Evolutionary conservation across 2,797 vertebrate genomes (phyloP).

Genomic region (Muscicapa comitata): DNA sequence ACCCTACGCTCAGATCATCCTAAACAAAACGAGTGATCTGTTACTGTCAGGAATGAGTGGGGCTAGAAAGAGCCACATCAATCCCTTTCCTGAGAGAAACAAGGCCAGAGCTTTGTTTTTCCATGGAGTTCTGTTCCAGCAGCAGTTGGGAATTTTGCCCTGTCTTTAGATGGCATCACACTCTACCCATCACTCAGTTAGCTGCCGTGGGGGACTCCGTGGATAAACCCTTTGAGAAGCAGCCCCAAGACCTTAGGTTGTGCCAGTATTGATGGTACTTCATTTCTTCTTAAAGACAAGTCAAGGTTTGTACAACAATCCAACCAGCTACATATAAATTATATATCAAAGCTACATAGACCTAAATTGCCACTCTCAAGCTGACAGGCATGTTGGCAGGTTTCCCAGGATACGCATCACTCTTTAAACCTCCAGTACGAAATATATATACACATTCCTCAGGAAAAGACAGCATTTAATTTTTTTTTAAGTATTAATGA

Average conservation of each 20-base stretch:
- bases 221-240: background rate
- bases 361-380: slow-evolving; percentile 50
- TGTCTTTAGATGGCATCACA: background rate
- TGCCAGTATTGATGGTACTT: slow-evolving; percentile 18
- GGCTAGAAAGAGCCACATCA: background rate
- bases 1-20: background rate
- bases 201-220: background rate
- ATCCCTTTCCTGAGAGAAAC: background rate
- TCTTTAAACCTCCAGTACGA: slow-evolving; percentile 14
- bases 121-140: background rate
- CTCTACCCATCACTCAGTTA: background rate
- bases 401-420: slow-evolving; percentile 32
- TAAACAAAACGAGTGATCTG: background rate
- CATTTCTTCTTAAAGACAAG: slow-evolving; percentile 44
- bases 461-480: background rate
- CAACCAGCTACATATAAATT: slow-evolving; percentile 35
- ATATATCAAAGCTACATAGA: slow-evolving; percentile 46
- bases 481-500: slow-evolving; percentile 8
- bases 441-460: background rate
- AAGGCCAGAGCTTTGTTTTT: background rate
- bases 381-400: slow-evolving; percentile 33
- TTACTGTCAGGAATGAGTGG: background rate
- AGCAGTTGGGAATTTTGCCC: background rate
- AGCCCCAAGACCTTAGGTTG: slow-evolving; percentile 10
- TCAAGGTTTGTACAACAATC: slow-evolving; percentile 44